Evolutionary conservation across 2,113 vertebrate genomes (phyloP), one percentile per base, ranked within the genome.

Genomic region (Mellivora capensis): DNA sequence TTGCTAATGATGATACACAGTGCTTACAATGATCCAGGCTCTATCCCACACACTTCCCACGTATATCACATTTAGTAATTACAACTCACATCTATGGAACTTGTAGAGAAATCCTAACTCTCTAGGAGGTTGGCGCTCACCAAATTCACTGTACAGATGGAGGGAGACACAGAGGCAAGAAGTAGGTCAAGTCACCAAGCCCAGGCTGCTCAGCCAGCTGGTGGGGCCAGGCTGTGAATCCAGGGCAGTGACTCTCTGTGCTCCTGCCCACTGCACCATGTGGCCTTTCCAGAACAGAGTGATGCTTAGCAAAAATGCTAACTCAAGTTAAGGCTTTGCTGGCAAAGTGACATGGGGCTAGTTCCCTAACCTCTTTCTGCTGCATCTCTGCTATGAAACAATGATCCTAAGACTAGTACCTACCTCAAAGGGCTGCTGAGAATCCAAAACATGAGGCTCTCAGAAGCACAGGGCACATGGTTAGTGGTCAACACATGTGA

Each of bases 91-190:
- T 6, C 17, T 59, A 42, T 17, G 5, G 29, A 34, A 74, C 57
- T 84, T 0, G 0, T 4, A 42, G 0, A 39, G 12, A 17, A 27
- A 27, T 47, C 39, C 27, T n/a, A 37, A 76, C 12, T 27, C 23
- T 8, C 49, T 15, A 5, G 2, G 2, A 59, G 42, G 72, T 11
- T 95, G 67, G 21, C 25, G 15, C 39, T 81, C 47, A 54, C 6
- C n/a, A 27, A 27, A 17, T 57, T 49, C 37, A 77, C 18, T 25
- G 11, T 3, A 29, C 6, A 67, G 86, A 39, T 7, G 37, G 62
- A 83, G 57, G 37, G 62, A 83, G 57, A 76, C 27, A 15, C 14
- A 27, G 7, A 8, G 37, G 39, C 6, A 31, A 47, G 37, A 39
- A n/a, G n/a, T 42, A 31, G 27, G 72, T 90, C 81, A 61, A 25